phyloP scores from a whole-genome alignment of 2,797 vertebrate species.

The Schizopygopsis malacanthus region DNA sequence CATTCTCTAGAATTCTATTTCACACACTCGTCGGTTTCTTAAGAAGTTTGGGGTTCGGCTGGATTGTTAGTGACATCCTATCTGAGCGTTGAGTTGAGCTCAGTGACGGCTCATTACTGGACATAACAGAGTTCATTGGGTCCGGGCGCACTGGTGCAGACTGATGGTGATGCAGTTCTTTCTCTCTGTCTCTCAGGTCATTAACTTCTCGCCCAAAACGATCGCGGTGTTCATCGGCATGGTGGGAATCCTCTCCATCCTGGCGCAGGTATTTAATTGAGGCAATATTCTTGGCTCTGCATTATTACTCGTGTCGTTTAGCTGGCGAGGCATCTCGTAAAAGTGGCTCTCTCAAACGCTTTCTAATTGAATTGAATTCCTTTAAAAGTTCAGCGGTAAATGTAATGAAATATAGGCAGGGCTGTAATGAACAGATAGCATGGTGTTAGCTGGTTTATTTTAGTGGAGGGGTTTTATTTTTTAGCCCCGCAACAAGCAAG shows the following conservation, averaged over 20 bases:
- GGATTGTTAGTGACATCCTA: constrained; percentile 10
- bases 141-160: background rate
- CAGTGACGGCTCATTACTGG: constrained; percentile 27
- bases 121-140: constrained; percentile 29
- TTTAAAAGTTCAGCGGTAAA: constrained; percentile 37
- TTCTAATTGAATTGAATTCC: constrained; percentile 41
- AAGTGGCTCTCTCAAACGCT: constrained; percentile 32
- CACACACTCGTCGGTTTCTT: background rate
- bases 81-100: constrained; percentile 7
- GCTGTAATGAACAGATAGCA: constrained; percentile 30
- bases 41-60: constrained; percentile 1
- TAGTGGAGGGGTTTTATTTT: background rate
- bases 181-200: constrained; percentile 76
- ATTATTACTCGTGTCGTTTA: constrained; percentile 2
- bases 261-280: constrained; percentile 86
- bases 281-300: background rate
- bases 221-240: constrained; percentile 93
- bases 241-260: constrained; percentile 92
- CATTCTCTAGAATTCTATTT: background rate
- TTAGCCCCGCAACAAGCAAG: background rate
- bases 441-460: background rate
- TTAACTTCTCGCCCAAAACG: constrained; percentile 89
- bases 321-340: constrained; percentile 10
- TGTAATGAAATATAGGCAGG: constrained; percentile 32
- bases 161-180: constrained; percentile 10